These are phyloP conservation scores for Benthochromis sp. DNA, from an alignment of 2,113 vertebrate species.

Conservation along the genomic window DNA sequence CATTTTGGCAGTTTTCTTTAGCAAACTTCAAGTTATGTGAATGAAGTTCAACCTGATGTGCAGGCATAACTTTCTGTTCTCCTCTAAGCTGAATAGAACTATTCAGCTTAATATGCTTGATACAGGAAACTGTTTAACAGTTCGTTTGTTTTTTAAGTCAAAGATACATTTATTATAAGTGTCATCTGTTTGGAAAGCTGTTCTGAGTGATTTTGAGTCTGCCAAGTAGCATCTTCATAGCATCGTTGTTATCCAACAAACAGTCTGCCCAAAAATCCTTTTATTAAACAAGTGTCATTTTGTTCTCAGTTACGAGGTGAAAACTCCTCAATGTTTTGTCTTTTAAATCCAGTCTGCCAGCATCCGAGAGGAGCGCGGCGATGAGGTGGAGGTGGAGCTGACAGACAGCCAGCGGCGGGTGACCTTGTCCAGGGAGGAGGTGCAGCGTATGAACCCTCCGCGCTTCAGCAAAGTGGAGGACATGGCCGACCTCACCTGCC, in stretches of 20 bases:
- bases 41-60: background rate
- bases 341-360: slow-evolving; percentile 65
- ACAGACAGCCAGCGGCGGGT: slow-evolving; percentile 68
- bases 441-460: slow-evolving; percentile 79
- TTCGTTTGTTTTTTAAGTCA: background rate
- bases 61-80: background rate
- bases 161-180: background rate
- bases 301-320: background rate
- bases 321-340: background rate
- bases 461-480: slow-evolving; percentile 80
- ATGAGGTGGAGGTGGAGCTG: slow-evolving; percentile 78
- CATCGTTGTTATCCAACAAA: background rate
- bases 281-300: background rate
- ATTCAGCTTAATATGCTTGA: background rate
- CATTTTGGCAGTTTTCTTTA: background rate
- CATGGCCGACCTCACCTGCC: slow-evolving; percentile 81
- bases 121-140: background rate
- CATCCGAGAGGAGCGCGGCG: slow-evolving; percentile 70
- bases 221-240: background rate
- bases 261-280: background rate
- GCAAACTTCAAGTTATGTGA: background rate
- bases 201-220: background rate
- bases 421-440: slow-evolving; percentile 73
- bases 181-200: background rate
- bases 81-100: background rate